Evolutionary conservation across 2,113 vertebrate genomes (phyloP).

Genomic region (Nymphicus hollandicus): DNA sequence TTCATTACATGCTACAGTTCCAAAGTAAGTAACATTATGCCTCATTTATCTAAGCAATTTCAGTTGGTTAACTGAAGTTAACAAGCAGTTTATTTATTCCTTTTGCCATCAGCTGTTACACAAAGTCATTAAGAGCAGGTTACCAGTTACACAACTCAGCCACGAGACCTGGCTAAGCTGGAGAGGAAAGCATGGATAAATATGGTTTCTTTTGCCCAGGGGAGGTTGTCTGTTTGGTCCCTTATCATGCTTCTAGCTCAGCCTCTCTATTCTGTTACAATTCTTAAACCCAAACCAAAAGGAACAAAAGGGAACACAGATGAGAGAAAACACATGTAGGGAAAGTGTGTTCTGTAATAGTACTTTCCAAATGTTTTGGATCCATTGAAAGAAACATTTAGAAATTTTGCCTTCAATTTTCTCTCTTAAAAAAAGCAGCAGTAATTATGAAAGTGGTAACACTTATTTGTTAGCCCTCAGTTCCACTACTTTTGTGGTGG

Average conservation of each 20-base stretch:
- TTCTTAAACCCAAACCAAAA: background rate
- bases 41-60: background rate
- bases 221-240: background rate
- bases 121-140: background rate
- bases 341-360: background rate
- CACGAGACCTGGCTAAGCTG: background rate
- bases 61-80: background rate
- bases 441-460: background rate
- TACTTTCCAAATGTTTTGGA: background rate
- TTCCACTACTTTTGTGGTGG: background rate
- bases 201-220: background rate
- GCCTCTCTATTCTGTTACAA: background rate
- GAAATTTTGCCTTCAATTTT: background rate
- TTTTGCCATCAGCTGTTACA: background rate
- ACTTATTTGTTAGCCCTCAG: background rate
- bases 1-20: background rate
- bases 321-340: background rate
- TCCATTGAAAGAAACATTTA: background rate
- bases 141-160: background rate
- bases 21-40: background rate
- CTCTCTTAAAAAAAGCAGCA: background rate
- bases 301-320: background rate
- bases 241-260: background rate
- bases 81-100: background rate
- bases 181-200: background rate